Evolutionary conservation across 2,797 vertebrate genomes (phyloP), one percentile per base, ranked within the genome.

Genomic region (Platalea minor): DNA sequence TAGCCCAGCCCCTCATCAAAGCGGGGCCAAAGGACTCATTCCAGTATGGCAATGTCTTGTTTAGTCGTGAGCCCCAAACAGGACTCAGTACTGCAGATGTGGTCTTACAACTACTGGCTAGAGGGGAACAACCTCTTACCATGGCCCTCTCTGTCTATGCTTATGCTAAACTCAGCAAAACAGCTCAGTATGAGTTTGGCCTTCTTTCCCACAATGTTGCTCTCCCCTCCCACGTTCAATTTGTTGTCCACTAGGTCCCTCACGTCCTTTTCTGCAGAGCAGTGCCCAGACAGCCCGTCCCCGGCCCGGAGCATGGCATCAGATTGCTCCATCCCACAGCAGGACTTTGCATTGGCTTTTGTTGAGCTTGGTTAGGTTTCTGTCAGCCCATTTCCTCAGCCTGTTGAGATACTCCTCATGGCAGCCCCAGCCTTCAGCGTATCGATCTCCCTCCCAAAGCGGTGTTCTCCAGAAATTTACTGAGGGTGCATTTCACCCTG

Each of bases 251-350:
- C 21, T 2, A 45, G 39, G 26, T 57, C 33, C 26, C 28, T 24
- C 31, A 21, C 0, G 0, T 4, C 11, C 6, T n/a, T 35, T 43
- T n/a, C 43, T 0, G 0, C 31, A 69, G 9, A 46, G 43, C 26
- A 26, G 54, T 5, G 29, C 28, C 53, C 33, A 35, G 16, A 8
- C 31, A 80, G 28, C 20, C 59, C 3, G 3, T 4, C 3, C 21
- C 18, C 50, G 57, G n/a, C 54, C 37, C 1, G 0, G 2, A 5
- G 0, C n/a, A 20, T 4, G 8, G 0, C 39, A 28, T 16, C 67
- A 31, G 17, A 26, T 2, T 45, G 39, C 8, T 50, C 45, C 41
- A 82, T 17, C 56, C 51, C 53, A 83, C 37, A 0, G 0, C 43
- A 63, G n/a, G 23, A 50, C 35, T 24, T 26, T 4, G 11, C 25